phyloP scores from a whole-genome alignment of 2,888 invertebrate species.

The Druceiella hillmani region DNA sequence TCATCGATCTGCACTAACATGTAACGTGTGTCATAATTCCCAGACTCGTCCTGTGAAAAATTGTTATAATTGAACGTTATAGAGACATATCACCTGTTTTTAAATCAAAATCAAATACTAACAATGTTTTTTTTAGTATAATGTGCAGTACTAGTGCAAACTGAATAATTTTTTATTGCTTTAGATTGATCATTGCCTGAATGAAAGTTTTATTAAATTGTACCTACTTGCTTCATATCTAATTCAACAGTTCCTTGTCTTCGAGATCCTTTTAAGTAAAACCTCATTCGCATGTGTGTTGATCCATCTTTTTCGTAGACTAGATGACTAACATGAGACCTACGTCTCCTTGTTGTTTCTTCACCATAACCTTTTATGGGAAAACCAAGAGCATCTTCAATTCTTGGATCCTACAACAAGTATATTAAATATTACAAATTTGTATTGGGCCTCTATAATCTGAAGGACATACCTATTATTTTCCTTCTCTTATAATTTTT shows the following conservation, averaged over 20 bases:
- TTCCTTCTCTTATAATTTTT: no score
- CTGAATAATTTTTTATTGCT: no score
- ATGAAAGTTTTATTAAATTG: no score
- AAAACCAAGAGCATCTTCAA: constrained; percentile 79
- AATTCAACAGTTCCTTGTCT: constrained; percentile 80
- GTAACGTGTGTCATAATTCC: constrained; percentile 76
- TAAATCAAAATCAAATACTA: no score
- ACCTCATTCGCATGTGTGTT: constrained; percentile 82
- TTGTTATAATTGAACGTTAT: constrained; percentile 16
- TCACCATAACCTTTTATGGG: constrained; percentile 89
- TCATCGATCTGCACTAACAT: constrained; percentile 79
- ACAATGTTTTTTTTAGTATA: no score
- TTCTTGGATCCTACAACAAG: constrained; percentile 55
- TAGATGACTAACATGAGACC: constrained; percentile 78
- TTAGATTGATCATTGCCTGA: no score
- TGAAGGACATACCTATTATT: no score
- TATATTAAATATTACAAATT: no score
- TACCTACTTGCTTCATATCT: constrained; percentile 78
- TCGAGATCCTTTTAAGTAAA: constrained; percentile 80
- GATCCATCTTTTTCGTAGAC: constrained; percentile 70
- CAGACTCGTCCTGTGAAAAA: constrained; percentile 64
- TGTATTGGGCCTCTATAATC: no score
- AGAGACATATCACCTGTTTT: constrained; percentile 19
- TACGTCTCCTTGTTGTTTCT: constrained; percentile 73
- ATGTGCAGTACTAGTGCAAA: no score